Percentiles rank a stretch among this genome's conserved stretches.
Conservation (phyloP, 2,888 invertebrate species). For the Abrostola triplasia region DNA sequence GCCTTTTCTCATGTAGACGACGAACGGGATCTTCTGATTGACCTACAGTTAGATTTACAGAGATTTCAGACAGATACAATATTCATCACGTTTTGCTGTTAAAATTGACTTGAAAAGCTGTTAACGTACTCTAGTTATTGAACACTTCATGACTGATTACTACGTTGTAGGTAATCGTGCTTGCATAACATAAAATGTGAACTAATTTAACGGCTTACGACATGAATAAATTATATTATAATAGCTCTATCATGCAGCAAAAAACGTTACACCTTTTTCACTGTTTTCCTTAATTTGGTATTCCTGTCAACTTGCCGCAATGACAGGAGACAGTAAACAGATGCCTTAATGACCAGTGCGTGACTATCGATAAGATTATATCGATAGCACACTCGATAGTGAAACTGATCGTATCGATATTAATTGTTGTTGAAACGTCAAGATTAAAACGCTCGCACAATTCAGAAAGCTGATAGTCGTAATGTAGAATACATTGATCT, state of each 20-base stretch:
- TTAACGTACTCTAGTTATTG: background rate
- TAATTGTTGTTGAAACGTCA: conserved; percentile 33
- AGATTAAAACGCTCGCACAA: conserved; percentile 25
- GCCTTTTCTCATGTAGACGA: no score
- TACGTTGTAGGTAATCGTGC: background rate
- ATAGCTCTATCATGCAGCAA: conserved; percentile 56
- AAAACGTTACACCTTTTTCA: conserved; percentile 65
- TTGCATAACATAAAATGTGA: conserved; percentile 1
- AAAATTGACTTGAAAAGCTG: no score
- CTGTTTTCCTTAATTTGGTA: conserved; percentile 55
- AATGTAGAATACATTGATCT: conserved; percentile 20
- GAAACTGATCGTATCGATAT: conserved; percentile 15
- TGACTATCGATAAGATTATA: conserved; percentile 28
- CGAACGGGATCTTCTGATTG: no score
- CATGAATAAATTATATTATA: conserved; percentile 38
- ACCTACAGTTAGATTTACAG: no score
- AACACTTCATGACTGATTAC: background rate
- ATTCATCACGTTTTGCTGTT: no score
- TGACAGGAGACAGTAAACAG: conserved; percentile 33
- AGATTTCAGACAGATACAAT: no score
- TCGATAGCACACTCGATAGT: conserved; percentile 31
- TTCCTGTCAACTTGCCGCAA: conserved; percentile 38
- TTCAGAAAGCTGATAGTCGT: conserved; percentile 15
- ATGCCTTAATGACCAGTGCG: conserved; percentile 29
- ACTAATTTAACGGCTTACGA: background rate